Evolutionary conservation across 2,113 vertebrate genomes (phyloP).

Genomic region (Pollachius pollachius): DNA sequence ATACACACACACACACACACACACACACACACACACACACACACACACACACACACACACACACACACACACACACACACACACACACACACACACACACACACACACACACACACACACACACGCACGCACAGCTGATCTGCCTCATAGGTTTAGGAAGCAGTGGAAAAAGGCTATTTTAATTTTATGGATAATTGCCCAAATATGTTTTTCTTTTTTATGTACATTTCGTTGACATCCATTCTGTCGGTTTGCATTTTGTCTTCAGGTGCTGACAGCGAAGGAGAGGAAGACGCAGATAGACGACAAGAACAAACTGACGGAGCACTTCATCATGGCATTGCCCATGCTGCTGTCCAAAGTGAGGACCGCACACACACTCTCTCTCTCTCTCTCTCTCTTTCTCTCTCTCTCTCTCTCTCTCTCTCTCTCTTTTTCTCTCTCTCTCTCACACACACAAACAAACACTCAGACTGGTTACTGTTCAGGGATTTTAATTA

Average conservation of each 20-base stretch:
- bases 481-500: too few relatives aligned
- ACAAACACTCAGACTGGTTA: too few relatives aligned
- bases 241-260: neutral
- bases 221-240: neutral
- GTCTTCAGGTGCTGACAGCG: slow-evolving; percentile 87
- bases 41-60: neutral
- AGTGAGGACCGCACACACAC: slow-evolving; percentile 65
- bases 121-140: too few relatives aligned
- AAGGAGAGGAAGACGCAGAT: slow-evolving; percentile 99
- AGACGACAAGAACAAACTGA: slow-evolving; percentile 96
- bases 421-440: too few relatives aligned
- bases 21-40: neutral
- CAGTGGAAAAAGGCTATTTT: too few relatives aligned
- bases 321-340: slow-evolving; percentile 98
- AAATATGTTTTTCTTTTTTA: neutral
- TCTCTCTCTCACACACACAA: too few relatives aligned
- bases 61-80: neutral
- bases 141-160: too few relatives aligned
- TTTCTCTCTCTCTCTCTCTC: too few relatives aligned
- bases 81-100: neutral
- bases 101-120: neutral
- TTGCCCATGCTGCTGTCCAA: slow-evolving; percentile 97
- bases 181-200: too few relatives aligned
- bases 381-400: neutral
- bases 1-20: neutral